A percentile compares a stretch with the other conserved stretches of the same genome.
These are phyloP conservation scores for Thalassoma bifasciatum DNA, from an alignment of 2,113 vertebrate genomes.

Conservation along the genomic window DNA sequence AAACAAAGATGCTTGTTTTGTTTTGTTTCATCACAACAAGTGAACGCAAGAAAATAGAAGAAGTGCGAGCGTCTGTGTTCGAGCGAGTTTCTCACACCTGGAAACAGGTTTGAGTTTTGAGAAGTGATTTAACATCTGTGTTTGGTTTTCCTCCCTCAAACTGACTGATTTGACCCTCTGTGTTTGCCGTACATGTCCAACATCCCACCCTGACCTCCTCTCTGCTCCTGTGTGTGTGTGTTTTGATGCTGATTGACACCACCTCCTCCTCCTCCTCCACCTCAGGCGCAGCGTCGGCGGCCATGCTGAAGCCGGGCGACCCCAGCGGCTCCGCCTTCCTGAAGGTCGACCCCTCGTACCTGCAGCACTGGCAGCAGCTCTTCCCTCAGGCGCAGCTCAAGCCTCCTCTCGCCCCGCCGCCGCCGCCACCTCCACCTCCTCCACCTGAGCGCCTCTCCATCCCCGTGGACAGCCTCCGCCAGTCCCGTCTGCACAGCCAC, in stretches of 20 bases:
- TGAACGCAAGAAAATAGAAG: no score
- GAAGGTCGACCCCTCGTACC: conserved; percentile 97
- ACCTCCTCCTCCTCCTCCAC: neutral
- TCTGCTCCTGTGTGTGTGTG: neutral
- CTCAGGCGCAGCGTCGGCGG: conserved; percentile 10
- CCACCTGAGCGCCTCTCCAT: conserved; percentile 81
- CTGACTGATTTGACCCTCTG: neutral
- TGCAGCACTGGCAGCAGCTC: conserved; percentile 99
- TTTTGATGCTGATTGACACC: conserved; percentile 25
- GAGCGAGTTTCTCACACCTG: no score
- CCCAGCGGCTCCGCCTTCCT: conserved; percentile 95
- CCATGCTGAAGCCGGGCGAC: conserved; percentile 97
- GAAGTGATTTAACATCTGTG: no score
- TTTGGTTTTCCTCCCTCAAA: neutral
- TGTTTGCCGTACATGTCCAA: neutral
- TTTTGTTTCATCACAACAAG: no score
- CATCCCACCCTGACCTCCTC: neutral
- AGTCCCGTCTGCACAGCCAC: conserved; percentile 82
- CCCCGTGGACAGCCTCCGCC: conserved; percentile 84
- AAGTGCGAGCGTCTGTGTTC: no score
- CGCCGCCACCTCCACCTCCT: conserved; percentile 66
- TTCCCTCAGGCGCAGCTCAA: conserved; percentile 93
- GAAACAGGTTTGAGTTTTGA: no score
- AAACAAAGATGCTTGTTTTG: no score
- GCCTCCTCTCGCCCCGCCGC: conserved; percentile 85